Base-by-base conservation (phyloP, 2,797 vertebrate genomes). In the Hipposideros larvatus region DNA sequence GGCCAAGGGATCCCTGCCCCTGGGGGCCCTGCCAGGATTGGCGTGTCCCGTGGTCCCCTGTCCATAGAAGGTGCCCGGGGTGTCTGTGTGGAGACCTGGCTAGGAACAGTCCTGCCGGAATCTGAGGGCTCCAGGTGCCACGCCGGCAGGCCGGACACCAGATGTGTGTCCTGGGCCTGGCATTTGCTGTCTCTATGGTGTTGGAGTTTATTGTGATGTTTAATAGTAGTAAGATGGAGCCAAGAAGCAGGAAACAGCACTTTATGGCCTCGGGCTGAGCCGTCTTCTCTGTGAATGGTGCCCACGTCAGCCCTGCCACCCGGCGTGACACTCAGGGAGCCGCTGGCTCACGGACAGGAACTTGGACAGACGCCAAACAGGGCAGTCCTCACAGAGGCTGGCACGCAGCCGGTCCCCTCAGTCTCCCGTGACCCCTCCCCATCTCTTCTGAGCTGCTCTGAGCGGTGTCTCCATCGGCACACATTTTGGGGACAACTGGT, bases 401-500 rank as follows among this genome's bases (percentile, higher is more conserved):
- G 71, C 16, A 5, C 0, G 7, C 9, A 21, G 21, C 7, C 0
- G 2, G 37, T 11, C 9, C 16, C 26, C 10, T 1, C 16, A 6
- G 57, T 13, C 3, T 11, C 11, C 5, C 5, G 48, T 26, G 22
- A 11, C 21, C n/a, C 18, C 43, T 16, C 55, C 48, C 9, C 2
- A 4, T 16, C 46, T 19, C 26, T 31, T 11, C 53, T 1, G 31
- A 6, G 68, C 57, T 1, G 9, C 5, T 7, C 22, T 5, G 28
- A 11, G 26, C 0, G 0, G 31, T 7, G 2, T 28, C 1, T 21
- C 34, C 9, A 0, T 22, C 24, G 14, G 3, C 7, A 43, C 0
- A 4, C 24, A 0, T 21, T 74, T 24, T 5, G 13, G 48, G 16
- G 31, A 14, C 14, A 0, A 0, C 0, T 16, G 14, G 48, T 1